Base-by-base conservation (phyloP, 1,140 invertebrate genomes). In the Drosophila ercepeae region DNA sequence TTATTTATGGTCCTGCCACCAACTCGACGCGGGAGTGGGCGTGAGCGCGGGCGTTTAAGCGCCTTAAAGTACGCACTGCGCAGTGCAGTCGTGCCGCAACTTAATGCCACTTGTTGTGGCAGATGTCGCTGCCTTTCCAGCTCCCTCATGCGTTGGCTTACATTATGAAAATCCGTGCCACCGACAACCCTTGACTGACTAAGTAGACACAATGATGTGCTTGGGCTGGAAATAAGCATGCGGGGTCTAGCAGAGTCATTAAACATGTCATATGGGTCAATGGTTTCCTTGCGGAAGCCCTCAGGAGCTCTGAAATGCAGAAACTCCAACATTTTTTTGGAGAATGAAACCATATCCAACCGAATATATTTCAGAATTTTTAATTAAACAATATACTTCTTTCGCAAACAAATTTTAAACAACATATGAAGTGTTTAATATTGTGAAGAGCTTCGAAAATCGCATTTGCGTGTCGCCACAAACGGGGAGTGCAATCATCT, bases 21-120 rank as follows among this genome's bases (percentile, higher is more conserved):
- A 16, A 39, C 42, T 48, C 45, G 36, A 32, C 54, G 32, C 36
- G 34, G 21, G 21, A 2, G 21, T 21, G 21, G 21, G 21, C 21
- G 21, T 21, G 21, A 4, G 49, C 52, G 34, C 29, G 36, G 51
- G 60, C 81, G 77, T 86, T 88, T 88, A 86, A 88, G 82, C 76
- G 68, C 72, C 81, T 81, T 88, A 88, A 86, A 86, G 76, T 81
- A 76, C 67, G 79, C 64, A 63, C 32, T 44, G 61, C 44, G 11
- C 64, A 59, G 45, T 67, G 57, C 57, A 71, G 70, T 81, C 63
- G 36, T 44, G 50, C 51, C 42, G 54, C 79, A 68, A 63, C 58
- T 65, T 60, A 71, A 65, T 64, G 82, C 60, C 82, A 86, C 82
- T 86, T 86, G 81, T 81, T 81, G 82, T 77, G 54, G 34, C 59